Base-by-base conservation (phyloP, 2,797 vertebrate species). In the Gobionotothen gibberifrons region DNA sequence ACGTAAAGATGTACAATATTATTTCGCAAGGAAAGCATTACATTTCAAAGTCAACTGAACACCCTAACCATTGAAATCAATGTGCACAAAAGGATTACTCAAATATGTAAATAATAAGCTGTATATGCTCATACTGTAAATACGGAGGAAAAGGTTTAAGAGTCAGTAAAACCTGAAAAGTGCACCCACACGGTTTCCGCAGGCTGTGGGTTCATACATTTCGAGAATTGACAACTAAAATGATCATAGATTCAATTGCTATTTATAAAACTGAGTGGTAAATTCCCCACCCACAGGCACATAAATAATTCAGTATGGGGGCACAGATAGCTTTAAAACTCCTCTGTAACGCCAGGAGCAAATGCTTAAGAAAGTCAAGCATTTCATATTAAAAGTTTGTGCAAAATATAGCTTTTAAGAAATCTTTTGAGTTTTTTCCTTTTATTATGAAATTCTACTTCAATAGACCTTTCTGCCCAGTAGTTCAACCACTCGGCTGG, bases 231-330 rank as follows among this genome's bases (percentile, higher is more conserved):
- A 10, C 0, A 36, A 36, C 32, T 36, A 36, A 36, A 9, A 36
- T 36, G 7, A 36, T 36, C 32, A 36, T 36, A 9, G 6, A 9
- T 36, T 36, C 8, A 36, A 36, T 36, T 36, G 32, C 32, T 36
- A 36, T 36, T 36, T 36, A 36, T n/a, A 11, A 26, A 5, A 21
- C 17, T 44, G 19, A 29, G 21, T 49, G 13, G 17, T 36, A 7
- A 74, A 43, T 8, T 53, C 71, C 56, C 68, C 52, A 42, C 56
- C 56, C 14, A 68, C 67, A 49, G 14, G 51, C 48, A 36, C 7
- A 36, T 36, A 36, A 2, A 36, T 36, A 36, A 36, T 19, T 60
- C n/a, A 51, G 17, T 36, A n/a, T 7, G 26, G 22, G 29, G 15
- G n/a, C 12, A 29, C 43, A 52, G 26, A 26, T 1, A 46, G 1